Evolutionary conservation across 2,113 vertebrate species (phyloP).

Genomic region (Lanius ludovicianus): DNA sequence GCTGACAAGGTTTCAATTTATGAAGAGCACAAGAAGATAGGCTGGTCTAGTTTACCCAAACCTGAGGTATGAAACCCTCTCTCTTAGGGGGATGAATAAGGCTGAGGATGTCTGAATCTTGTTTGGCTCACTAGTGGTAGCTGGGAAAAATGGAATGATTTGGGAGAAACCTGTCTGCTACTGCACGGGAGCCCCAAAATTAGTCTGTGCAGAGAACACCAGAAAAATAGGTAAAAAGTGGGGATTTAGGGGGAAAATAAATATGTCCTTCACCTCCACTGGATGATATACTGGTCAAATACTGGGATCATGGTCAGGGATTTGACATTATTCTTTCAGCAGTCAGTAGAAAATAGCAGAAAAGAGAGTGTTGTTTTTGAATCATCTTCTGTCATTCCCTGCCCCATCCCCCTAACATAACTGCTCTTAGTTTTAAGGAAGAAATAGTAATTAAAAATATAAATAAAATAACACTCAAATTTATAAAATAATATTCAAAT

Average conservation of each 20-base stretch:
- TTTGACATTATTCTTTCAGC: background rate
- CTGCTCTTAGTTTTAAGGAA: background rate
- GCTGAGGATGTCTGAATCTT: background rate
- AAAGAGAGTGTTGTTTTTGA: background rate
- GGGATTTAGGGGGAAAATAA: background rate
- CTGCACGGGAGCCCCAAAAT: background rate
- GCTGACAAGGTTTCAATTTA: conserved; percentile 37
- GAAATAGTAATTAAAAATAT: background rate
- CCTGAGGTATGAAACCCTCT: background rate
- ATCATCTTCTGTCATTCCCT: background rate
- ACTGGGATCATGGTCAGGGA: background rate
- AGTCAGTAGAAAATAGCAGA: background rate
- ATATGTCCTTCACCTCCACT: background rate
- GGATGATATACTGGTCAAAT: background rate
- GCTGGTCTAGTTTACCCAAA: conserved; percentile 19
- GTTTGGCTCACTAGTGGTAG: background rate
- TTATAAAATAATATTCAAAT: background rate
- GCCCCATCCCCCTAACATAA: background rate
- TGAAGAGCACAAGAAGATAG: background rate
- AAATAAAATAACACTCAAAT: background rate
- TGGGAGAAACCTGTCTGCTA: background rate
- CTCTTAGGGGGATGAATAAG: background rate
- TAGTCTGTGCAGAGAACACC: background rate
- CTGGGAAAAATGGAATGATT: conserved; percentile 2
- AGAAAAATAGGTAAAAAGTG: background rate